Conservation (phyloP, 2,797 vertebrate species). For the Dicrostonyx torquatus region DNA sequence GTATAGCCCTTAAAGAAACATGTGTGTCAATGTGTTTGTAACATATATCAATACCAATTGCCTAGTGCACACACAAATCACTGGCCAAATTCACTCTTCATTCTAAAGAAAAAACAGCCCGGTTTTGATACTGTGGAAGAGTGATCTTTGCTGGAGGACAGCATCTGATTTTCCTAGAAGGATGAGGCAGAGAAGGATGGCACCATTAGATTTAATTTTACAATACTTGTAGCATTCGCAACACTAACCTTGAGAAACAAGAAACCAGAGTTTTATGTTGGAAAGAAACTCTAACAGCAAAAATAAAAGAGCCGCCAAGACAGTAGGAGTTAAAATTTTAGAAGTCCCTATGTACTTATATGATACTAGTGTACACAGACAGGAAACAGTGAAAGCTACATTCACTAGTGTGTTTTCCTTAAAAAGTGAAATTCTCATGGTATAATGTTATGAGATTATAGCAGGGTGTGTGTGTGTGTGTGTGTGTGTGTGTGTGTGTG, state of each 20-base stretch:
- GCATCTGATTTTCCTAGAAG: neutral
- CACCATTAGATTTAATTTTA: neutral
- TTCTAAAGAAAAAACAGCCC: neutral
- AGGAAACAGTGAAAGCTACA: conserved; percentile 5
- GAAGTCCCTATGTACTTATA: neutral
- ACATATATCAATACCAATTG: neutral
- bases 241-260: neutral
- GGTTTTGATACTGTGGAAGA: neutral
- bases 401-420: neutral
- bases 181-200: neutral
- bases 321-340: neutral
- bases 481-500: neutral
- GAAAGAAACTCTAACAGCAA: neutral
- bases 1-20: neutral
- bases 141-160: neutral
- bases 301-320: neutral
- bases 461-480: neutral
- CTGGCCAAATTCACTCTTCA: neutral
- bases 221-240: neutral
- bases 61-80: neutral
- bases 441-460: neutral
- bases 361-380: neutral
- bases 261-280: neutral
- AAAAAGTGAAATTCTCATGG: neutral
- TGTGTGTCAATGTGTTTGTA: neutral